Conservation (phyloP, 2,888 invertebrate genomes). For the Escarpia spicata region DNA sequence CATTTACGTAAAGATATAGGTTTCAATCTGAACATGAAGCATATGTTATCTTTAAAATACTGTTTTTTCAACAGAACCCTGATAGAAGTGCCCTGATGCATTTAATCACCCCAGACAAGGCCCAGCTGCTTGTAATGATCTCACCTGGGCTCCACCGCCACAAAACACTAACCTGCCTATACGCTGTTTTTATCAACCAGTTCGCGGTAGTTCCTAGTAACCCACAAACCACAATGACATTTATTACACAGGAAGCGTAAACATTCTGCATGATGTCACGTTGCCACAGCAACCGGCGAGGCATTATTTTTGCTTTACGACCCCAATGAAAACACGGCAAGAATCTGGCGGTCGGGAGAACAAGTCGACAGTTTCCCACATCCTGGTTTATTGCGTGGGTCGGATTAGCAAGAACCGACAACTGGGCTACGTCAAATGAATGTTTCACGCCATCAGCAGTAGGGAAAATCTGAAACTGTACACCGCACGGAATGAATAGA, state of each 20-base stretch:
- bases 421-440: not conserved
- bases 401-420: not conserved
- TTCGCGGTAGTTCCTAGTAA: not conserved
- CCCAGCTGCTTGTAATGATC: not conserved
- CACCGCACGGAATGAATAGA: not conserved
- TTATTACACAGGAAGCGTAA: slow-evolving; percentile 13
- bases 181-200: not conserved
- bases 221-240: not conserved
- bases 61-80: no score
- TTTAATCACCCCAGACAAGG: not conserved
- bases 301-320: slow-evolving; percentile 9
- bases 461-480: not conserved
- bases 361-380: not conserved
- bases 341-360: not conserved
- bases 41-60: not conserved
- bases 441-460: not conserved
- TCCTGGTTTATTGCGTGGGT: not conserved
- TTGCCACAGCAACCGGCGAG: not conserved
- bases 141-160: not conserved
- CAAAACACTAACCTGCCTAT: not conserved
- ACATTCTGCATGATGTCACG: not conserved
- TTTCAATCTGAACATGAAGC: not conserved
- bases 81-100: not conserved
- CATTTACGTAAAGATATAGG: no score
- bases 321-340: not conserved